Base-by-base conservation (phyloP, 2,797 vertebrate genomes). In the Darevskia mixta region DNA sequence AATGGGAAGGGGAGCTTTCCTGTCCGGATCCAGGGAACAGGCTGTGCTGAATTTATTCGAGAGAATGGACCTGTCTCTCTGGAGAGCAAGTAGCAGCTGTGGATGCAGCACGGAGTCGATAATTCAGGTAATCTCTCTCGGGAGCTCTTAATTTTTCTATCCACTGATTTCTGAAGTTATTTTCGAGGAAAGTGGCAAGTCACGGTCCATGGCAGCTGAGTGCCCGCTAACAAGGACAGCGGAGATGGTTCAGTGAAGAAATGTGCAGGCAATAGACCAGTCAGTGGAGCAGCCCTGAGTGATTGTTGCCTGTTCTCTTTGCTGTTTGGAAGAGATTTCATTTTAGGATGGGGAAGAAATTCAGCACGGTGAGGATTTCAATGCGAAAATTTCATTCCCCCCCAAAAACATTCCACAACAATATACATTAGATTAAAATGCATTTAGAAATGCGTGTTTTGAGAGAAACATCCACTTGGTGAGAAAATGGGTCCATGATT, bases 111-210 rank as follows among this genome's bases (percentile, higher is more conserved):
- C 35, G 2, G 45, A 9, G 38, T 3, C 45, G 23, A 69, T 87
- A 64, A 45, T 17, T 8, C 29, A 71, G 58, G 64, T 18, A 83
- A 82, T 79, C 27, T 88, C 80, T 91, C 93, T 38, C 43, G 64
- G 87, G 86, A 85, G 25, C 80, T 88, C 85, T 81, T 88, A 49
- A n/a, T 86, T 61, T 94, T 91, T 88, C 92, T 85, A 18, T 8
- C 58, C 79, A 29, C 27, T 66, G 87, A 80, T 84, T 86, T 85
- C 27, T 82, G 83, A 90, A 80, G 25, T 73, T 58, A 66, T 89
- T 94, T 90, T 82, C 81, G 41, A 81, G 78, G 43, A 10, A 32
- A 58, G 90, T 32, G 4, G 1, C 2, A 58, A 61, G 43, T 20
- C 82, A 4, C 13, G 20, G 90, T 10, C 23, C 71, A 4, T 1